Percentiles rank a stretch among this genome's conserved stretches.
These are phyloP conservation scores for Quadroppia sp. DNA, from an alignment of 2,888 invertebrate genomes.

Conservation along the genomic window DNA sequence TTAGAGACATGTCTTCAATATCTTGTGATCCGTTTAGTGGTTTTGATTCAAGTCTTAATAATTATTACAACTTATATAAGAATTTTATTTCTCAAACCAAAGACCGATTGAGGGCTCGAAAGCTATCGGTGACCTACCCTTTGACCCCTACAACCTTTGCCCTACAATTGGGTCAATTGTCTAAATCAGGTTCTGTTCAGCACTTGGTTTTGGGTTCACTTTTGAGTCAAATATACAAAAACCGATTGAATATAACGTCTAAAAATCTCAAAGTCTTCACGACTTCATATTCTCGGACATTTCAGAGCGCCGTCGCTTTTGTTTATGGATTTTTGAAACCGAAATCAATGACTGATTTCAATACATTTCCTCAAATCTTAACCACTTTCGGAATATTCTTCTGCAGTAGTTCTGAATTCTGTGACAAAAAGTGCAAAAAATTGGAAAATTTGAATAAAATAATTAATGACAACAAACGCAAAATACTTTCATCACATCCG, in stretches of 20 bases:
- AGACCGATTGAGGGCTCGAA: neutral
- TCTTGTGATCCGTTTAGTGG: constrained; percentile 60
- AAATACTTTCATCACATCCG: constrained; percentile 60
- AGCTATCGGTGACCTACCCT: neutral
- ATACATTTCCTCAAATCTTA: neutral
- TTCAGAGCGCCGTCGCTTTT: constrained; percentile 80
- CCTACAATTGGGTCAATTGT: constrained; percentile 82
- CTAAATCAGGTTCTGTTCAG: constrained; percentile 73
- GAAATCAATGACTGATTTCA: constrained; percentile 10
- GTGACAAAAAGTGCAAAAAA: neutral
- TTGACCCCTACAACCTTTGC: constrained; percentile 59
- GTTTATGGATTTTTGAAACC: constrained; percentile 63
- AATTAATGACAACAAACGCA: neutral
- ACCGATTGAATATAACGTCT: constrained; percentile 49
- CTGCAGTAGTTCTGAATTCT: constrained; percentile 21
- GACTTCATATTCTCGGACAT: constrained; percentile 80
- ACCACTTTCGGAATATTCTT: constrained; percentile 16
- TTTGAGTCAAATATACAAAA: constrained; percentile 54
- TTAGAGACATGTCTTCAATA: constrained; percentile 70
- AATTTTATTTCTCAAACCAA: neutral
- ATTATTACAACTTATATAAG: neutral
- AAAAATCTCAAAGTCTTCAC: constrained; percentile 63
- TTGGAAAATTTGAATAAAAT: neutral
- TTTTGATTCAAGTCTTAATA: neutral
- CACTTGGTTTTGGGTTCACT: constrained; percentile 71